Evolutionary conservation across 2,888 invertebrate species (phyloP).

Genomic region (Dryobotodes eremita): DNA sequence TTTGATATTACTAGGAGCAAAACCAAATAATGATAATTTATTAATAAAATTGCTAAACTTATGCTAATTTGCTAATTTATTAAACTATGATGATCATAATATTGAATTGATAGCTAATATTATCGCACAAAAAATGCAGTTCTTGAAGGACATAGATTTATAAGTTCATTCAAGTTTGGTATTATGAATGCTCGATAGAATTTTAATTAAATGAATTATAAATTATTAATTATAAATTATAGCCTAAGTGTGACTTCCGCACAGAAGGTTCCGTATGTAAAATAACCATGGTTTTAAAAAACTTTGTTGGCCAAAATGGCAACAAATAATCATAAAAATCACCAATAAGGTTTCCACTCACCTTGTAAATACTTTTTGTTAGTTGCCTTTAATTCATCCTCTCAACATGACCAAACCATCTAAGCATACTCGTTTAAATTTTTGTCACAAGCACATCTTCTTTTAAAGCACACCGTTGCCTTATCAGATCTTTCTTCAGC

Average conservation of each 20-base stretch:
- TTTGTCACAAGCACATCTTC: too few relatives aligned
- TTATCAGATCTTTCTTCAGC: too few relatives aligned
- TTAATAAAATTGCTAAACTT: neutral
- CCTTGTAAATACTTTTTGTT: too few relatives aligned
- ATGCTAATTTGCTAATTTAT: neutral
- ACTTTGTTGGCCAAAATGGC: neutral
- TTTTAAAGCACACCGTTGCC: too few relatives aligned
- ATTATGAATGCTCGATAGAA: neutral
- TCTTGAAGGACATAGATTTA: conserved; percentile 8
- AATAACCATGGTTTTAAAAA: neutral
- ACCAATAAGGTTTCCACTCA: too few relatives aligned
- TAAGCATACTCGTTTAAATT: too few relatives aligned
- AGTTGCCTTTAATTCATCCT: too few relatives aligned
- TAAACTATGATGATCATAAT: neutral
- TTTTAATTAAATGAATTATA: neutral
- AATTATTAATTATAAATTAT: neutral
- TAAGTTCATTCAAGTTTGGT: neutral
- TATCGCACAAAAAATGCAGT: conserved; percentile 1
- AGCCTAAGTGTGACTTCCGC: neutral
- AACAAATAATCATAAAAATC: too few relatives aligned
- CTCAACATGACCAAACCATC: too few relatives aligned
- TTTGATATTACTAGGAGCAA: neutral
- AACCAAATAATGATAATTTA: neutral
- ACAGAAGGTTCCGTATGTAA: neutral
- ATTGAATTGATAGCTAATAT: conserved; percentile 2